Percentiles rank a stretch among this genome's conserved stretches.
phyloP scores from a whole-genome alignment of 2,888 invertebrate species.

The Lepidocyrtinus sp. region DNA sequence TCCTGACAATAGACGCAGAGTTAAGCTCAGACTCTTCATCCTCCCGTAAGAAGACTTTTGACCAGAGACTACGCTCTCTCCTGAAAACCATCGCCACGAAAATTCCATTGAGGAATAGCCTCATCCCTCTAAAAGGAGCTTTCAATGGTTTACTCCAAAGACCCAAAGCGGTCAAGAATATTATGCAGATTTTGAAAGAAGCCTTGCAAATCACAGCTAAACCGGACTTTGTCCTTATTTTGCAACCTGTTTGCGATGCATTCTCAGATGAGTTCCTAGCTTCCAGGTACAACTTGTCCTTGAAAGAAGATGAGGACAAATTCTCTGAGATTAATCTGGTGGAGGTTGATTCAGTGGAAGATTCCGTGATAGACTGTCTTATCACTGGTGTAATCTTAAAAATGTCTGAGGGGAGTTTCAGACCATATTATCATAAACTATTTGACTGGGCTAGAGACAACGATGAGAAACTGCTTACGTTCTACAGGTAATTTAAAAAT shows the following conservation, averaged over 20 bases:
- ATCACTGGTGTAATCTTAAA: constrained; percentile 84
- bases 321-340: constrained; percentile 1
- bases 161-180: constrained; percentile 76
- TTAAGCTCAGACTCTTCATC: constrained; percentile 59
- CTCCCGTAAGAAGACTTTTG: constrained; percentile 64
- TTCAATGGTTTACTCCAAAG: constrained; percentile 53
- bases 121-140: constrained; percentile 61
- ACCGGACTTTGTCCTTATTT: constrained; percentile 79
- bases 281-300: constrained; percentile 64
- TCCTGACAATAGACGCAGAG: constrained; percentile 60
- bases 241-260: constrained; percentile 81
- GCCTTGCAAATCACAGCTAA: constrained; percentile 79
- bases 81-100: constrained; percentile 64
- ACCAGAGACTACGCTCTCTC: constrained; percentile 62
- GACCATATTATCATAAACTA: constrained; percentile 88
- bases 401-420: constrained; percentile 89
- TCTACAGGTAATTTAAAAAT: constrained; percentile 87
- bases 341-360: constrained; percentile 76
- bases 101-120: constrained; percentile 66
- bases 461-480: constrained; percentile 83
- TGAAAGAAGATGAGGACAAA: not conserved
- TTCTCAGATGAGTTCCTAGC: constrained; percentile 77
- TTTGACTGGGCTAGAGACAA: constrained; percentile 85
- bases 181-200: constrained; percentile 85
- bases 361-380: constrained; percentile 83